Percentiles rank a stretch among this genome's conserved stretches.
These are phyloP conservation scores for Lycopodina hypogea DNA, from an alignment of 37 sponge, comb jelly and placozoan species.

Conservation along the genomic window DNA sequence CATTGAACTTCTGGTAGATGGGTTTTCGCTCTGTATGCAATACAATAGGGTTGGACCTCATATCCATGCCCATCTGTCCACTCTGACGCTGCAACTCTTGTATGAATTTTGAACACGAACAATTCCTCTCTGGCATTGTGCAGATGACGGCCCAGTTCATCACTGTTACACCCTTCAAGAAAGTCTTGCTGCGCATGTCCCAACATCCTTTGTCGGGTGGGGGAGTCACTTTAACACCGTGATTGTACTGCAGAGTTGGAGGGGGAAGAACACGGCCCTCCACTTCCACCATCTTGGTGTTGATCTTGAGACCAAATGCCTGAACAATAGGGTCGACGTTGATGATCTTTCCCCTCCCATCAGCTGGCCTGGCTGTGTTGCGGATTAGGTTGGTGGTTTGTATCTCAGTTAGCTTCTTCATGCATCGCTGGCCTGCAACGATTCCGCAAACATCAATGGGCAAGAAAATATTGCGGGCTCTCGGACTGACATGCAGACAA, in stretches of 20 bases:
- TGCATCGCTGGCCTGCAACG: conserved; percentile 63
- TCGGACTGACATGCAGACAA: conserved; percentile 52
- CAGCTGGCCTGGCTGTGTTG: conserved; percentile 59
- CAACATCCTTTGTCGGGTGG: conserved; percentile 44
- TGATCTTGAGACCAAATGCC: conserved; percentile 55
- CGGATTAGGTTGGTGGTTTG: conserved; percentile 71
- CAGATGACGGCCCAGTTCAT: conserved; percentile 55
- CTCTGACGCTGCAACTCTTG: no score
- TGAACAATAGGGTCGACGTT: conserved; percentile 36
- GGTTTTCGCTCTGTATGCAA: no score
- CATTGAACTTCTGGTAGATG: background rate
- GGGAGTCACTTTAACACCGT: background rate
- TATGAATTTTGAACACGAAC: no score
- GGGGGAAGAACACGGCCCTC: conserved; percentile 54
- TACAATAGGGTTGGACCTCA: no score
- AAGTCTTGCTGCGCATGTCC: conserved; percentile 53
- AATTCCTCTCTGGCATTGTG: no score
- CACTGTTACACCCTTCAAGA: conserved; percentile 32
- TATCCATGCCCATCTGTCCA: no score
- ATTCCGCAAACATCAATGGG: conserved; percentile 71
- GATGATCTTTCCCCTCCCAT: conserved; percentile 23
- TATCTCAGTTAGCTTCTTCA: conserved; percentile 49
- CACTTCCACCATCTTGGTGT: conserved; percentile 34
- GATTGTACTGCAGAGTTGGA: conserved; percentile 43
- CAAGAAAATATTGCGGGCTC: conserved; percentile 43